Base-by-base conservation (phyloP, 2,888 invertebrate genomes). In the Caenorhabditis sp. region DNA sequence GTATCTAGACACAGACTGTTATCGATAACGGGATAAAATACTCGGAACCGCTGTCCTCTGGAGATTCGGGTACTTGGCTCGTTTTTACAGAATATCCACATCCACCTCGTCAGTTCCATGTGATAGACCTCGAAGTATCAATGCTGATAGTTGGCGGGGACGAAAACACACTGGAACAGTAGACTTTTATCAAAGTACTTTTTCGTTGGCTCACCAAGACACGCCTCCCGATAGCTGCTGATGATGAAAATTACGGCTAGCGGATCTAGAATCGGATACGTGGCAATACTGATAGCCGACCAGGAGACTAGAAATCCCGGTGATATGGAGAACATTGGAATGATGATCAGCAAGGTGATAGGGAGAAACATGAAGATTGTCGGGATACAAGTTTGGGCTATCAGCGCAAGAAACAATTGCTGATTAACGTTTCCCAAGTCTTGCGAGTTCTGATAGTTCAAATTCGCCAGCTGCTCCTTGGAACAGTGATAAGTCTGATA, bases 361-460 rank as follows among this genome's bases (percentile, higher is more conserved):
- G 65, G 65, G 11, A 65, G 65, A 35, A 65, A 65, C 65, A 65
- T 65, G 53, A 65, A 65, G 22, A 65, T 53, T 1, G 53, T 4
- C 8, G 65, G 65, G n/a, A 65, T 65, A 9, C 51, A 65, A 4
- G 65, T 13, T 53, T 65, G 58, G 1, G 37, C 13, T 40, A 60
- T 32, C 53, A 65, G 24, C 4, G 65, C 65, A 2, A 51, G 5
- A 11, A 65, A 65, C 0, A 65, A n/a, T 26, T 65, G 65, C 22
- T 24, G 15, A 35, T 53, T 65, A n/a, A 65, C 51, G 1, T 22
- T 40, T 13, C 40, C 40, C 11, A 40, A 37, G n/a, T 53, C 53
- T 40, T 40, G 40, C 40, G 40, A 13, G 4, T 51, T 18, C 15
- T 65, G 24, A 6, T 51, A 51, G 51, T 24, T 32, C 47, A 47